These are phyloP conservation scores for Brevimyrus niger DNA, from an alignment of 2,113 vertebrate genomes.

Conservation along the genomic window DNA sequence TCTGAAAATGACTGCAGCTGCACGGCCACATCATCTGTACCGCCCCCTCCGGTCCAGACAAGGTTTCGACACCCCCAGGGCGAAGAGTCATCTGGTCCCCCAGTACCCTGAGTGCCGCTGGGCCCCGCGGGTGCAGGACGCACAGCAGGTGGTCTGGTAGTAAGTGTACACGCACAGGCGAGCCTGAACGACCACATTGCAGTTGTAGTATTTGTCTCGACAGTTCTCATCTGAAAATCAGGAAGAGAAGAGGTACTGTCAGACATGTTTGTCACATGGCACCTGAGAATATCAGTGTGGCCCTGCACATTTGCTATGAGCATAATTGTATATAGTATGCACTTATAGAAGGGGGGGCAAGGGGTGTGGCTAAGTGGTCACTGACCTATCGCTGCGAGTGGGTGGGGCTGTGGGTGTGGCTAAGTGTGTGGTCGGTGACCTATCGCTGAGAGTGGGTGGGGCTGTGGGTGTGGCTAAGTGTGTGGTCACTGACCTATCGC, in stretches of 20 bases:
- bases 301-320: background rate
- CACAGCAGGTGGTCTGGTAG: constrained; percentile 85
- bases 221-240: constrained; percentile 79
- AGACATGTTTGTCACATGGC: background rate
- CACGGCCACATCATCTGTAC: background rate
- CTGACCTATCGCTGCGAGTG: background rate
- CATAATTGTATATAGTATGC: background rate
- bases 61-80: background rate
- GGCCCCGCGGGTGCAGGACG: constrained; percentile 72
- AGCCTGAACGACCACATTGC: constrained; percentile 93
- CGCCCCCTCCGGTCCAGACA: background rate
- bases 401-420: background rate
- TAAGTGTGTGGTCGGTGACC: background rate
- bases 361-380: background rate
- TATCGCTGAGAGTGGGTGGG: background rate
- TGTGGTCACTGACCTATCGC: background rate
- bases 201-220: constrained; percentile 90
- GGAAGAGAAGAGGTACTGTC: background rate
- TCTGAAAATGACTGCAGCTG: background rate
- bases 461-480: background rate
- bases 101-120: constrained; percentile 59
- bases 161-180: constrained; percentile 92
- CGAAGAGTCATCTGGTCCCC: constrained; percentile 67
- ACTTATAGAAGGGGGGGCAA: background rate
- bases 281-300: background rate